Percentiles rank a stretch among this genome's conserved stretches.
phyloP scores from a whole-genome alignment of 2,113 vertebrate species.

The Daphoenositta chrysoptera region DNA sequence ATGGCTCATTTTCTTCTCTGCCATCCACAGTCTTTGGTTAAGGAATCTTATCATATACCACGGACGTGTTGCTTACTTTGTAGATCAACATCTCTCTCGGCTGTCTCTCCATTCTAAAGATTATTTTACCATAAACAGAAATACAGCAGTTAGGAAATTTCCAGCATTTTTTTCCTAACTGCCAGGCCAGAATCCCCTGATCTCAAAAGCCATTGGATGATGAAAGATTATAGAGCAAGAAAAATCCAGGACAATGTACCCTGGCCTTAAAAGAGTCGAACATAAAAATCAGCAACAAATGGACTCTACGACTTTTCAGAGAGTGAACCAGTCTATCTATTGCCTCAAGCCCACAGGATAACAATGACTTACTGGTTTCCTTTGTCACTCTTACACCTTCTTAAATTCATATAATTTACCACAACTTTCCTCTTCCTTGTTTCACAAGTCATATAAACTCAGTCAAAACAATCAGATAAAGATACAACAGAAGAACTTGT shows the following conservation, averaged over 20 bases:
- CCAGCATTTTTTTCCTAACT: not conserved
- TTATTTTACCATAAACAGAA: not conserved
- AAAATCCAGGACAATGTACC: not conserved
- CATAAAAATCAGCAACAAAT: not conserved
- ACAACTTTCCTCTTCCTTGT: not conserved
- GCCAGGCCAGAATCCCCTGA: not conserved
- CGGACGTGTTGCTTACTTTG: accelerated
- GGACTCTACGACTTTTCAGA: not conserved
- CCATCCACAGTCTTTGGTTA: not conserved
- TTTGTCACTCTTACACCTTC: not conserved
- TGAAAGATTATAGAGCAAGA: not conserved
- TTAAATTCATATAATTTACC: not conserved
- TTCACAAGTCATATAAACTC: not conserved
- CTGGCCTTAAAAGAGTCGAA: not conserved
- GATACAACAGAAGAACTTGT: not conserved
- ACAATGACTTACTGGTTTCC: not conserved
- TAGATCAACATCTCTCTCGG: not conserved
- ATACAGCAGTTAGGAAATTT: not conserved
- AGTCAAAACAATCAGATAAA: not conserved
- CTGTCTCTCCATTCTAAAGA: not conserved
- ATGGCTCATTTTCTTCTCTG: not conserved
- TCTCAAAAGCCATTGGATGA: not conserved
- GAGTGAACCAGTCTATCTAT: not conserved
- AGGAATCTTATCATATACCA: not conserved
- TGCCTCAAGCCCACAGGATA: not conserved